Evolutionary conservation across 2,797 vertebrate genomes (phyloP), one percentile per base, ranked within the genome.

Genomic region (Dermochelys coriacea): DNA sequence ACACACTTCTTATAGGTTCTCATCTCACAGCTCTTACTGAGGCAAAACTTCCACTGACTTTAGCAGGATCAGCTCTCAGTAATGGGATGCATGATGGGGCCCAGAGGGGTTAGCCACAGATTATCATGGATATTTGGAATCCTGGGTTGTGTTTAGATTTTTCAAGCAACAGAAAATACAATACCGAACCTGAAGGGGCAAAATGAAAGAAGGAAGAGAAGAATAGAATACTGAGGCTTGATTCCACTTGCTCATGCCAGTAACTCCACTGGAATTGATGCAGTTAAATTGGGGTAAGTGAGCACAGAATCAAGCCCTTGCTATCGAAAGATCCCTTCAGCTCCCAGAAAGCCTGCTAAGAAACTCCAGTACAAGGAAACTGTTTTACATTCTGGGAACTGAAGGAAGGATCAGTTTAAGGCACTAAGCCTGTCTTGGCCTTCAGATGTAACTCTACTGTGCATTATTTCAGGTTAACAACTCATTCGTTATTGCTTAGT

Each of bases 281-380:
- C 19, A 23, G n/a, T 21, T 37, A 71, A 71, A 41, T n/a, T 71
- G 19, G 19, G 21, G 25, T 19, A 61, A 87, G 27, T 1, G 3
- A 12, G 50, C 50, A 10, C 19, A 12, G 12, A 31, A 3, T 6
- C 0, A 18, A 90, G 29, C 10, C 1, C 18, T 14, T n/a, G n/a
- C 9, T 19, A 3, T 64, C 5, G 2, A 27, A 47, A 8, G 0
- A 2, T 51, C 5, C 31, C 55, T 57, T 57, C 27, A 45, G 82
- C 3, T 54, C 4, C 16, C 9, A 0, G 3, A 59, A 27, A 51
- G 50, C 8, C 54, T 8, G 3, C n/a, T 80, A 27, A 84, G 47
- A 80, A 82, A 59, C 25, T 27, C 51, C 50, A 82, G 31, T 61
- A 0, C 3, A 6, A 18, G 31, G 23, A 47, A 77, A 9, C 3